Conservation (phyloP, 2,888 invertebrate genomes). For the Tipula lateralis region DNA sequence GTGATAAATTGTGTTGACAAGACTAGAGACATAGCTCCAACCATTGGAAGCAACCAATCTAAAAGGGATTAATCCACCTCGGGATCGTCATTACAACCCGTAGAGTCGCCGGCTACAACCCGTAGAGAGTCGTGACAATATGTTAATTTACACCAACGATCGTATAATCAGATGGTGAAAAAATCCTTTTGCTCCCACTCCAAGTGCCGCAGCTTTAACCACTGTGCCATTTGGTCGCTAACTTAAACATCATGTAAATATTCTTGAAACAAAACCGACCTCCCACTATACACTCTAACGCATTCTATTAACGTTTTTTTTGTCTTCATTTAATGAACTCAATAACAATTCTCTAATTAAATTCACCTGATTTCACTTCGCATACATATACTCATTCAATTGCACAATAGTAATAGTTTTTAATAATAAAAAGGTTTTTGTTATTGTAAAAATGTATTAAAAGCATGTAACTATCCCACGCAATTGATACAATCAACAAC, state of each 20-base stretch:
- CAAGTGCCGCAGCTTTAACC: no score
- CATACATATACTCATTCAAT: not conserved
- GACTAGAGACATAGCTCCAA: no score
- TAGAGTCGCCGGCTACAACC: no score
- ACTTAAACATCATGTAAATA: not conserved
- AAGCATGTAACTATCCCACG: slow-evolving; percentile 19
- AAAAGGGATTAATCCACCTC: no score
- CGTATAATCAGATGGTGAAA: no score
- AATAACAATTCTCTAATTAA: slow-evolving; percentile 19
- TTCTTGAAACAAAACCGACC: not conserved
- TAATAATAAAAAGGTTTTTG: not conserved
- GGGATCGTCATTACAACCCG: no score
- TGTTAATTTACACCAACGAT: no score
- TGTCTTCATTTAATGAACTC: not conserved
- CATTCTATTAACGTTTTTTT: not conserved
- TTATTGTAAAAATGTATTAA: not conserved
- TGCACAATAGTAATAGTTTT: slow-evolving; percentile 24
- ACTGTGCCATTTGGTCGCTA: no score
- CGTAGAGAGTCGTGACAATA: no score
- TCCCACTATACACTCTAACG: not conserved
- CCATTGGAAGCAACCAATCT: no score
- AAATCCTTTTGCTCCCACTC: no score
- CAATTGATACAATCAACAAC: slow-evolving; percentile 2
- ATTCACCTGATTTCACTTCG: slow-evolving; percentile 16
- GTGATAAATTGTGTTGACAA: no score